These are phyloP conservation scores for Rhabdomys dilectus DNA, from an alignment of 2,113 vertebrate species.

Conservation along the genomic window DNA sequence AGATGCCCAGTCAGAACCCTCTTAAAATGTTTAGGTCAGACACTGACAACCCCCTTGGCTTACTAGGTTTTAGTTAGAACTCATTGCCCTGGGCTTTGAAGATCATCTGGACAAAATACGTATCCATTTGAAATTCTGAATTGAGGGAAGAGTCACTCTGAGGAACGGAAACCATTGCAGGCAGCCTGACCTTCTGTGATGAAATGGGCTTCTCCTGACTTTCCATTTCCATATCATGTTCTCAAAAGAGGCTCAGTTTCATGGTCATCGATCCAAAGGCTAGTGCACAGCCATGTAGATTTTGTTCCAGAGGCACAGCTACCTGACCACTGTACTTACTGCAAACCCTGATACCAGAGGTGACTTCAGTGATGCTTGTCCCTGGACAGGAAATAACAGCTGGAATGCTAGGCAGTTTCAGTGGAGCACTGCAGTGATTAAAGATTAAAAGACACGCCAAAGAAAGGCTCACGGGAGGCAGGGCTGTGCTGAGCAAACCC, in stretches of 20 bases:
- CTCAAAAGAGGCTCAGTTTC: neutral
- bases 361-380: neutral
- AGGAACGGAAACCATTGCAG: neutral
- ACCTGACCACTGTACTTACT: neutral
- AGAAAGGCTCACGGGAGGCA: neutral
- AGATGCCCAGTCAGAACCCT: neutral
- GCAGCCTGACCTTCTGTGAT: neutral
- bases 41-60: neutral
- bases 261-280: neutral
- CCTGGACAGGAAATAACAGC: neutral
- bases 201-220: neutral
- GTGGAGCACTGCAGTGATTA: neutral
- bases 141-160: neutral
- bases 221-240: neutral
- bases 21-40: neutral
- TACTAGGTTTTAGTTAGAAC: neutral
- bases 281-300: neutral
- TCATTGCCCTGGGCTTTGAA: neutral
- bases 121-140: constrained; percentile 15
- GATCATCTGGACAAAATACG: neutral
- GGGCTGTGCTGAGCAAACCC: neutral
- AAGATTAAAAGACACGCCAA: neutral
- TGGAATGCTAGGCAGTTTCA: neutral
- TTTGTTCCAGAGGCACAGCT: neutral
- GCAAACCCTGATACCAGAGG: constrained; percentile 28